Base-by-base conservation (phyloP, 2,888 invertebrate species). In the Stegana nigrithorax region DNA sequence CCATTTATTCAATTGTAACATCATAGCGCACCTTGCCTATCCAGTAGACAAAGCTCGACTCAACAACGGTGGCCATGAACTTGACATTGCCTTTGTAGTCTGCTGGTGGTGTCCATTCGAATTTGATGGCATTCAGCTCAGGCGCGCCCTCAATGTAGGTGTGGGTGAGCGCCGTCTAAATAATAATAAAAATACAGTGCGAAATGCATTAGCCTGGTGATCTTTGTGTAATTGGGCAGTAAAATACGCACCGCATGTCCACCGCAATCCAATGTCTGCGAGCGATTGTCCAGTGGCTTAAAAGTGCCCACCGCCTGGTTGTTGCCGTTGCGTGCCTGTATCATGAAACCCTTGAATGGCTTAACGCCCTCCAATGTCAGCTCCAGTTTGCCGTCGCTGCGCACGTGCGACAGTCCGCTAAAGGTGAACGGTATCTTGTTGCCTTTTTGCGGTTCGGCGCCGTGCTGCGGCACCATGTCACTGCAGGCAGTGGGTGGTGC, bases 11-110 rank as follows among this genome's bases (percentile, higher is more conserved):
- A 65, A 91, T 89, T 83, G 87, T 88, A 61, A 91, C 86, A 47
- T 88, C 88, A 59, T 88, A 89, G 29, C 89, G 89, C 78, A 90
- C 89, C 57, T 91, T 88, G 50, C 88, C 88, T 3, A 90, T 91
- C 92, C 92, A 93, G 86, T 90, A 93, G 12, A 88, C 88, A 5
- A 88, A 90, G n/a, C 91, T 91, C 80, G 90, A 89, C 79, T 88
- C 85, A 32, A 90, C 92, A 60, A 92, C 88, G 36, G 92, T 92
- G 14, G 88, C 90, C 78, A 91, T 90, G 84, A 92, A 89, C 75
- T 88, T 88, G 66, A 90, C 88, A 67, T 88, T 87, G 67, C 88
- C 91, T 76, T 88, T 89, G 72, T 89, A 86, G 63, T 85, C 86
- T 47, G 87, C 85, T 36, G 92, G 92, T 8, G 92, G 88, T 60